Conservation (phyloP, 1,140 invertebrate species). For the Drosophila mauritiana region DNA sequence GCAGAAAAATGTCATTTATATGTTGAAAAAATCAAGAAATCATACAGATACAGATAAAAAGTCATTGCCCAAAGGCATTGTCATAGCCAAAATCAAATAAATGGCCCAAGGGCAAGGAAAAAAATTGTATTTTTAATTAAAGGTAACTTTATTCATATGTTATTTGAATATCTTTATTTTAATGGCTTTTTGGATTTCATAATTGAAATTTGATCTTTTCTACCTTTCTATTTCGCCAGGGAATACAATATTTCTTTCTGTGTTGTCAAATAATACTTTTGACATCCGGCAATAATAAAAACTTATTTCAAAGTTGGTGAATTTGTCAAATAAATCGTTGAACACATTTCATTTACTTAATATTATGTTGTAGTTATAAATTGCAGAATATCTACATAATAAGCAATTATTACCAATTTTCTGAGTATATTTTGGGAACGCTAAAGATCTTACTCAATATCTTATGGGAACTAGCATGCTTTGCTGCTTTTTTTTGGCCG, state of each 20-base stretch:
- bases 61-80: not conserved
- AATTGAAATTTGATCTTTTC: not conserved
- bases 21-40: not conserved
- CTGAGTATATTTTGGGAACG: not conserved
- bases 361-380: not conserved
- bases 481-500: conserved; percentile 27
- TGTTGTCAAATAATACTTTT: not conserved
- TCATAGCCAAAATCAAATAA: not conserved
- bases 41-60: not conserved
- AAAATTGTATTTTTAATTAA: not conserved
- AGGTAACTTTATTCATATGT: not conserved
- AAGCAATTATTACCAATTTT: not conserved
- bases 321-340: not conserved
- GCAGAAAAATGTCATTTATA: not conserved
- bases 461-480: not conserved
- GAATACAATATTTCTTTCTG: not conserved
- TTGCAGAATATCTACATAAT: not conserved
- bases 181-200: too few relatives aligned
- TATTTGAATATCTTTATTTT: too few relatives aligned
- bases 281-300: not conserved
- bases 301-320: not conserved
- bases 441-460: too few relatives aligned
- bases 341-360: not conserved
- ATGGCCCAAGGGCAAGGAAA: not conserved
- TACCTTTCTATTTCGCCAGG: too few relatives aligned